Conservation (phyloP, 2,888 invertebrate species). For the Phrixothrix hirtus region DNA sequence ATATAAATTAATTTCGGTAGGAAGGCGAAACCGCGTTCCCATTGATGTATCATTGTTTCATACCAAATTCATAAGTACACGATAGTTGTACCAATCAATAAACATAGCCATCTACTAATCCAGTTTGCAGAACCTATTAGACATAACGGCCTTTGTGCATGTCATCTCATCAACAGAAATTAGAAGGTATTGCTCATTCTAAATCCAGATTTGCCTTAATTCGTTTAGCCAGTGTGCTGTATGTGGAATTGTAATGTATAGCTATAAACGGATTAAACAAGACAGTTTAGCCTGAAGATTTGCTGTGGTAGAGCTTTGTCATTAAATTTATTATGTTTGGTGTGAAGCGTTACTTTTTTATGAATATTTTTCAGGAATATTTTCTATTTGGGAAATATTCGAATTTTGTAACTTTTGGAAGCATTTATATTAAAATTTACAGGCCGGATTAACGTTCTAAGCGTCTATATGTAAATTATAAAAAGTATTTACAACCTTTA, state of each 20-base stretch:
- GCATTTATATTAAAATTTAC: too few relatives aligned
- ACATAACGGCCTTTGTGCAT: slow-evolving; percentile 22
- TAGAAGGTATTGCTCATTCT: slow-evolving; percentile 28
- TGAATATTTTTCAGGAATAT: too few relatives aligned
- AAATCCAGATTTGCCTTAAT: slow-evolving; percentile 29
- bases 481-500: too few relatives aligned
- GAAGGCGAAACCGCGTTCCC: too few relatives aligned
- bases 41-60: too few relatives aligned
- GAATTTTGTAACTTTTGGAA: too few relatives aligned
- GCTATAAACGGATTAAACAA: slow-evolving; percentile 25
- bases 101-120: slow-evolving; percentile 12
- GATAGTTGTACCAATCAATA: slow-evolving; percentile 29
- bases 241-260: slow-evolving; percentile 26
- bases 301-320: slow-evolving; percentile 4
- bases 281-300: slow-evolving; percentile 10
- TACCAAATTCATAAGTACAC: too few relatives aligned
- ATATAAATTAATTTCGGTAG: too few relatives aligned
- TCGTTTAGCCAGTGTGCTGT: slow-evolving; percentile 20
- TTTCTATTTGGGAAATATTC: too few relatives aligned
- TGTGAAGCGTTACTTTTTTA: too few relatives aligned
- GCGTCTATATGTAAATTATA: too few relatives aligned
- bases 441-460: too few relatives aligned
- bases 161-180: slow-evolving; percentile 28
- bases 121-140: slow-evolving; percentile 26
- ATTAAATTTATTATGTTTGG: slow-evolving; percentile 6